These are phyloP conservation scores for Aradophagus sp. DNA, from an alignment of 1,140 invertebrate species.

Conservation along the genomic window DNA sequence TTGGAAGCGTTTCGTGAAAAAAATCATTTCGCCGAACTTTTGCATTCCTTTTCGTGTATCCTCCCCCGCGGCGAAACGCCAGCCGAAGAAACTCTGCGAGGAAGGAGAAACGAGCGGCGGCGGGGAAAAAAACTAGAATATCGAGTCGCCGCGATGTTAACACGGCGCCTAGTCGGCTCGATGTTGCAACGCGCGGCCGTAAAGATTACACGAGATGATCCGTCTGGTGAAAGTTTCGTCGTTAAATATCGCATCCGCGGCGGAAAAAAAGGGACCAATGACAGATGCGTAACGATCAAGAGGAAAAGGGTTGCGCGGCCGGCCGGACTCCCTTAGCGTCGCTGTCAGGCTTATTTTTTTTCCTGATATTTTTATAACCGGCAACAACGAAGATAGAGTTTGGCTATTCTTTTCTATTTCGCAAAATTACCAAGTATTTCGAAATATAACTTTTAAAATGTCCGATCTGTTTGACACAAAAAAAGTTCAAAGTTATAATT, in stretches of 20 bases:
- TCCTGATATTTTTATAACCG: too few relatives aligned
- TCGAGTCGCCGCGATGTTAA: constrained; percentile 48
- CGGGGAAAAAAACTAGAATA: constrained; percentile 47
- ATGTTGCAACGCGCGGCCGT: constrained; percentile 54
- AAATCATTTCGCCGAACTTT: too few relatives aligned
- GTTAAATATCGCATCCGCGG: constrained; percentile 34
- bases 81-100: constrained; percentile 22
- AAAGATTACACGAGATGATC: constrained; percentile 56
- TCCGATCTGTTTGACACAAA: too few relatives aligned
- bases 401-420: too few relatives aligned
- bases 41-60: constrained; percentile 22
- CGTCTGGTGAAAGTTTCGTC: constrained; percentile 49
- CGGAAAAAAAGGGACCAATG: constrained; percentile 30
- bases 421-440: too few relatives aligned
- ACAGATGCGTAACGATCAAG: constrained; percentile 30
- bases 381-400: too few relatives aligned
- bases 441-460: too few relatives aligned
- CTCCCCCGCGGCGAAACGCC: constrained; percentile 27
- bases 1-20: too few relatives aligned
- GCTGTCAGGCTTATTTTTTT: too few relatives aligned
- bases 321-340: too few relatives aligned
- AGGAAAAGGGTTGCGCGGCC: constrained; percentile 26
- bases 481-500: too few relatives aligned
- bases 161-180: constrained; percentile 51
- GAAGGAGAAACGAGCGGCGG: too few relatives aligned